Conservation (phyloP, 2,888 invertebrate species). For the Amphipoea oculea region DNA sequence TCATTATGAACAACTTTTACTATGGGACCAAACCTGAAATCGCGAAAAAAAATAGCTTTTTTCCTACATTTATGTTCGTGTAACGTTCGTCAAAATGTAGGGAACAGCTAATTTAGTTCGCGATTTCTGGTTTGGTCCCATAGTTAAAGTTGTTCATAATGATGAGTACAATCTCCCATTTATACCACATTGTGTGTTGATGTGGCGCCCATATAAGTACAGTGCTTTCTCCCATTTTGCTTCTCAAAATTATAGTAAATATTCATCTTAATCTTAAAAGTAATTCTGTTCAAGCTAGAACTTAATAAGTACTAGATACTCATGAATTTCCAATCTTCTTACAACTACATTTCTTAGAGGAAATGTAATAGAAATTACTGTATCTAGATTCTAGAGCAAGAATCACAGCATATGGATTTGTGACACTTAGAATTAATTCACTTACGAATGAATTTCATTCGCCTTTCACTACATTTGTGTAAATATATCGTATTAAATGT, state of each 20-base stretch:
- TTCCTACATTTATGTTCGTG: no score
- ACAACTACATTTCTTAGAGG: not conserved
- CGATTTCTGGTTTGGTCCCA: no score
- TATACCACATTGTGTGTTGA: no score
- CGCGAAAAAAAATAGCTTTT: no score
- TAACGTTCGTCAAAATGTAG: no score
- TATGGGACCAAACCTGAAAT: no score
- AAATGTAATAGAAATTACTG: conserved; percentile 24
- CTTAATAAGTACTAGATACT: not conserved
- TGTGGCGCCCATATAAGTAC: no score
- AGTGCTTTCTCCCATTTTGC: not conserved
- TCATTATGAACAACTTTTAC: no score
- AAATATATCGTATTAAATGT: conserved; percentile 22
- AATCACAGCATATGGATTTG: conserved; percentile 4
- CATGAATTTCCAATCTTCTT: not conserved
- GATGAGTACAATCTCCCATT: no score
- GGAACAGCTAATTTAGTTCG: no score
- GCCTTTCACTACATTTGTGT: conserved; percentile 47
- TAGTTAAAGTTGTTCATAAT: no score
- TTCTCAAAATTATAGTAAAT: not conserved
- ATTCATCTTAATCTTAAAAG: not conserved
- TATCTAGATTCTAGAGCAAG: not conserved
- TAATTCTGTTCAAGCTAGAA: not conserved
- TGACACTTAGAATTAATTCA: conserved; percentile 30
- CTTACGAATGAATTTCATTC: conserved; percentile 21